Percentiles rank a stretch among this genome's conserved stretches.
Conservation (phyloP, 2,113 vertebrate genomes). For the Acanthisitta chloris region DNA sequence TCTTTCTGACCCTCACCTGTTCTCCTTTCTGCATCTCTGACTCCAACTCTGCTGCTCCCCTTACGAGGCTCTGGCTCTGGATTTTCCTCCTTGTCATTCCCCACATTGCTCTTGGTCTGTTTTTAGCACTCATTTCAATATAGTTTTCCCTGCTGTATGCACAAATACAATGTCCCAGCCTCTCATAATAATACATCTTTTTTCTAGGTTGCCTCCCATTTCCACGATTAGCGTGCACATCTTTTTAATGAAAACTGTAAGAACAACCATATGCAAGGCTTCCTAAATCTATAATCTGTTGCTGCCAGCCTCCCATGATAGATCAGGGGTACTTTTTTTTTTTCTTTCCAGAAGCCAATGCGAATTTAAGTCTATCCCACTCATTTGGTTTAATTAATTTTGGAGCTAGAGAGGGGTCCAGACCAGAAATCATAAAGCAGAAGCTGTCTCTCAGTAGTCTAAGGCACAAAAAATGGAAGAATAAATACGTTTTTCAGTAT, state of each 20-base stretch:
- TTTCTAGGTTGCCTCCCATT: constrained; percentile 58
- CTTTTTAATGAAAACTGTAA: constrained; percentile 48
- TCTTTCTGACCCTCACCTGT: constrained; percentile 72
- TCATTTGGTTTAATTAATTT: constrained; percentile 45
- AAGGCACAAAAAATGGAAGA: not conserved
- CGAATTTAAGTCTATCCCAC: constrained; percentile 32
- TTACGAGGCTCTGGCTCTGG: not conserved
- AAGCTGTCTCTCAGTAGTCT: not conserved
- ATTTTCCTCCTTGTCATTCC: not conserved
- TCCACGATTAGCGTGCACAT: not conserved
- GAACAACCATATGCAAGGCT: not conserved
- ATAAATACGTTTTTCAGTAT: not conserved
- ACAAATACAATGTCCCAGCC: constrained; percentile 31
- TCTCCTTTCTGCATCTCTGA: constrained; percentile 61
- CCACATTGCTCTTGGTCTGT: not conserved
- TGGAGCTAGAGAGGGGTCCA: not conserved
- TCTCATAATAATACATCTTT: constrained; percentile 36
- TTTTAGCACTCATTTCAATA: constrained; percentile 32
- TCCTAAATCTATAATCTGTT: constrained; percentile 22
- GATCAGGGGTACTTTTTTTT: not conserved
- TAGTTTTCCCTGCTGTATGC: constrained; percentile 32
- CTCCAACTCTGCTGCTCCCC: constrained; percentile 35
- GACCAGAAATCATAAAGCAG: not conserved
- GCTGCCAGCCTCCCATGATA: constrained; percentile 11
- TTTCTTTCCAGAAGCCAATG: not conserved